A percentile compares a stretch with the other conserved stretches of the same genome.
These are phyloP conservation scores for Eupristina koningsbergeri DNA, from an alignment of 1,140 invertebrate genomes.

Conservation along the genomic window DNA sequence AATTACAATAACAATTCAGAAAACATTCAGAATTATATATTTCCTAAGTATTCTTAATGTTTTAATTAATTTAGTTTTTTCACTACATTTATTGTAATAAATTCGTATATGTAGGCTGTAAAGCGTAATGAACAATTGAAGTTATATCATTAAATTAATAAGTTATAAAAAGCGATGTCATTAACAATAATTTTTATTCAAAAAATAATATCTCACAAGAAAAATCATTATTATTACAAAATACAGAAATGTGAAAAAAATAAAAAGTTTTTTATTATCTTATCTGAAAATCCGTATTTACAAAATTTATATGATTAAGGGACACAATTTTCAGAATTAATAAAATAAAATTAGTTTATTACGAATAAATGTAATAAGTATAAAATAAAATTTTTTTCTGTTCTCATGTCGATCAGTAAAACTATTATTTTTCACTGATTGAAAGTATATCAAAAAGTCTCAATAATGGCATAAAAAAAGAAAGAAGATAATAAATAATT, in stretches of 20 bases:
- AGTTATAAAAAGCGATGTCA: too few relatives aligned
- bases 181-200: neutral
- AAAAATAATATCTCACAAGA: neutral
- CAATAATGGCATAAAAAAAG: neutral
- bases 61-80: too few relatives aligned
- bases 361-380: neutral
- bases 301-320: conserved; percentile 35
- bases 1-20: neutral
- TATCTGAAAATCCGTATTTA: conserved; percentile 33
- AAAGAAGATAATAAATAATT: neutral
- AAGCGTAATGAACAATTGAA: too few relatives aligned
- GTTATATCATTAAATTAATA: too few relatives aligned
- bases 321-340: conserved; percentile 43
- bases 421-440: conserved; percentile 9
- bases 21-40: too few relatives aligned
- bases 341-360: conserved; percentile 6
- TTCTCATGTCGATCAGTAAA: neutral
- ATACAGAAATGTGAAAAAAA: neutral
- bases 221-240: neutral
- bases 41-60: too few relatives aligned
- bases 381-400: neutral
- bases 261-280: conserved; percentile 13
- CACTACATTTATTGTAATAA: too few relatives aligned
- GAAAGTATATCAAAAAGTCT: conserved; percentile 23
- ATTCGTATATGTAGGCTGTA: too few relatives aligned